A percentile compares a stretch with the other conserved stretches of the same genome.
These are phyloP conservation scores for Arnoldichthys spilopterus DNA, from an alignment of 2,797 vertebrate species.

Conservation along the genomic window DNA sequence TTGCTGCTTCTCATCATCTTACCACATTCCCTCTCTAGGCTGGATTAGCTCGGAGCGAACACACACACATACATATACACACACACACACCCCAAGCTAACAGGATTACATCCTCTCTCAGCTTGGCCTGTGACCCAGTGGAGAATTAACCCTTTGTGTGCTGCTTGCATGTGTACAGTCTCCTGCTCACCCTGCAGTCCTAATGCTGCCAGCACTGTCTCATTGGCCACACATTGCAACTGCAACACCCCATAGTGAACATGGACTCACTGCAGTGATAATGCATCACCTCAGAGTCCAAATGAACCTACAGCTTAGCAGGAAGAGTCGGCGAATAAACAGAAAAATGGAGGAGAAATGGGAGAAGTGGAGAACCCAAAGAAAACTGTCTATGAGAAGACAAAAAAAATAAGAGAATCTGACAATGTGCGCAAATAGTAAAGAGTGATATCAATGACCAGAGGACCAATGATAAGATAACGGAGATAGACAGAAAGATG, in stretches of 20 bases:
- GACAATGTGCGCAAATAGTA: neutral
- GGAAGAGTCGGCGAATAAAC: neutral
- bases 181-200: slow-evolving; percentile 16
- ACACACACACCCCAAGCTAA: slow-evolving; percentile 25
- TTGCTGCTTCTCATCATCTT: slow-evolving; percentile 21
- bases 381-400: neutral
- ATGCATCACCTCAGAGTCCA: neutral
- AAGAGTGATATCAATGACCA: no score
- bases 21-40: slow-evolving; percentile 10
- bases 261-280: neutral
- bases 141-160: slow-evolving; percentile 45
- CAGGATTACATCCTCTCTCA: slow-evolving; percentile 46
- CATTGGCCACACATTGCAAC: slow-evolving; percentile 21
- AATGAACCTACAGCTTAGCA: neutral
- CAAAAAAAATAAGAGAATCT: neutral
- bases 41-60: slow-evolving; percentile 34
- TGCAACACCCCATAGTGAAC: slow-evolving; percentile 20
- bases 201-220: slow-evolving; percentile 22
- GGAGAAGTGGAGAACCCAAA: neutral
- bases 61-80: neutral
- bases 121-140: slow-evolving; percentile 48
- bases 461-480: neutral
- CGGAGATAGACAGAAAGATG: neutral
- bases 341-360: neutral
- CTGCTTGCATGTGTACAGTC: slow-evolving; percentile 10